Conservation (phyloP, 2,113 vertebrate genomes). For the Conger conger region DNA sequence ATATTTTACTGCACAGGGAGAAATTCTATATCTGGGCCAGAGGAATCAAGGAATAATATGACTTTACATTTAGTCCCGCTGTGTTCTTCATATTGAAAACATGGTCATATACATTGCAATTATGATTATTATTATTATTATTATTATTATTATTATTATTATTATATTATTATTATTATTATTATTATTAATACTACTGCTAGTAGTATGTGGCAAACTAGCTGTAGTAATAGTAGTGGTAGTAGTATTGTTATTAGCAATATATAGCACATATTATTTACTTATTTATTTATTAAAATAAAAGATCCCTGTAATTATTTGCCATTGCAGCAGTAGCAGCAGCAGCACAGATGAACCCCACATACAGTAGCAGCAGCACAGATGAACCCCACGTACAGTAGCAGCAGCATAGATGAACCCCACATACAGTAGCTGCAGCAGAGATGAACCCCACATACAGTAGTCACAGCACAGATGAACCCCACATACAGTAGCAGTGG, state of each 20-base stretch:
- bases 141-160: constrained; percentile 48
- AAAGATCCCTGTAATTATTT: too few relatives aligned
- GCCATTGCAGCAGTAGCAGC: neutral
- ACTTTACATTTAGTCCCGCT: neutral
- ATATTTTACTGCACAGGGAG: neutral
- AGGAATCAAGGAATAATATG: neutral
- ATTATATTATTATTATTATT: neutral
- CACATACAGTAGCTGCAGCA: neutral
- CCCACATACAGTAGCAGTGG: neutral
- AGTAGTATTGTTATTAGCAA: too few relatives aligned
- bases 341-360: neutral
- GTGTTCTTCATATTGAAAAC: too few relatives aligned
- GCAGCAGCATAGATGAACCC: too few relatives aligned
- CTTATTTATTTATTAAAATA: too few relatives aligned
- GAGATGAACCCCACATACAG: neutral
- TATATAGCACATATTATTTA: too few relatives aligned
- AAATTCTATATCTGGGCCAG: neutral
- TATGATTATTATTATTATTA: constrained; percentile 61
- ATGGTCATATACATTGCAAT: constrained; percentile 33
- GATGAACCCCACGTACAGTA: neutral
- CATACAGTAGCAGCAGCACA: neutral
- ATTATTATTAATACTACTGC: too few relatives aligned
- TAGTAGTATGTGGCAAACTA: too few relatives aligned
- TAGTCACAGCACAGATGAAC: too few relatives aligned
- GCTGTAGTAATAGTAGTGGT: too few relatives aligned